Percentiles rank a stretch among this genome's conserved stretches.
Evolutionary conservation across 2,113 vertebrate genomes (phyloP).

Genomic region (Misgurnus anguillicaudatus): DNA sequence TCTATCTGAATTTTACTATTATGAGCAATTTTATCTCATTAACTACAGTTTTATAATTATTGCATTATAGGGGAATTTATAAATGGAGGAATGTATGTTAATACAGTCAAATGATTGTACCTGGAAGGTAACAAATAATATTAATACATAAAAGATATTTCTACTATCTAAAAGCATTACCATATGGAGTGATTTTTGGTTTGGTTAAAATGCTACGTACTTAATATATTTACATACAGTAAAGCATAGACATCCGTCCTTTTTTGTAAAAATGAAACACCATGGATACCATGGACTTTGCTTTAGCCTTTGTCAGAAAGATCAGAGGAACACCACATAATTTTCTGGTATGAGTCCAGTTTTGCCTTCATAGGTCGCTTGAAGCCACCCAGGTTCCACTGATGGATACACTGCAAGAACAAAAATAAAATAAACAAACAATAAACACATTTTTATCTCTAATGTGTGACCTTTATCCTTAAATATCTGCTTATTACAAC

Average conservation of each 20-base stretch:
- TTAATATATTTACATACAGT: slow-evolving; percentile 43
- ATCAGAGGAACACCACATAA: slow-evolving; percentile 89
- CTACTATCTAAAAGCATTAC: slow-evolving; percentile 37
- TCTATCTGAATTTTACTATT: slow-evolving; percentile 41
- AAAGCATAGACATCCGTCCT: slow-evolving; percentile 56
- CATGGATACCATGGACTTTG: slow-evolving; percentile 92
- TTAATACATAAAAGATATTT: slow-evolving; percentile 37
- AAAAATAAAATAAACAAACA: slow-evolving; percentile 28
- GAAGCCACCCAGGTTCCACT: slow-evolving; percentile 97
- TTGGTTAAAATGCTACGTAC: slow-evolving; percentile 25
- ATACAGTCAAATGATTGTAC: slow-evolving; percentile 39
- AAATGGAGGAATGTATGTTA: slow-evolving; percentile 40
- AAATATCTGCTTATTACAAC: too few species aligned
- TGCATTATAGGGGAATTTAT: slow-evolving; percentile 25
- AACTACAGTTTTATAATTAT: slow-evolving; percentile 35
- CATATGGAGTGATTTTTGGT: slow-evolving; percentile 20
- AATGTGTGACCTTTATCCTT: too few species aligned
- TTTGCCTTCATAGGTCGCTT: slow-evolving; percentile 93
- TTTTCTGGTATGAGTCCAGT: slow-evolving; percentile 96
- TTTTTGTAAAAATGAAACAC: slow-evolving; percentile 76
- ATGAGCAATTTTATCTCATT: slow-evolving; percentile 35
- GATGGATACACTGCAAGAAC: slow-evolving; percentile 86
- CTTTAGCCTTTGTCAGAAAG: slow-evolving; percentile 69
- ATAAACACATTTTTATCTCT: background rate
- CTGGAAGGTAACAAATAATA: slow-evolving; percentile 35